phyloP scores from a whole-genome alignment of 1,140 invertebrate species.

The Listronotus bonariensis region DNA sequence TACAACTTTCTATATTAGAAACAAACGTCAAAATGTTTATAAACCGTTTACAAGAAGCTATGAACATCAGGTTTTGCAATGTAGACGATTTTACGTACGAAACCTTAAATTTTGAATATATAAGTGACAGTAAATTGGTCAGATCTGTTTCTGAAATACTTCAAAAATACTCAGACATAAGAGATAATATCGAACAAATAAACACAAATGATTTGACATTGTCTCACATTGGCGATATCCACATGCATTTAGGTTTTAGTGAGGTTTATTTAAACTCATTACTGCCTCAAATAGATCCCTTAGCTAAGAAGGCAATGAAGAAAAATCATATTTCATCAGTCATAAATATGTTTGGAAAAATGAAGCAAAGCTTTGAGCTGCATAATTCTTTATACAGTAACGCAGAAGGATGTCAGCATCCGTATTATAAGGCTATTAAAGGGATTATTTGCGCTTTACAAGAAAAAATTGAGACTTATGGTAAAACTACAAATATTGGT shows the following conservation, averaged over 20 bases:
- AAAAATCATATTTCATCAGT: slow-evolving; percentile 69
- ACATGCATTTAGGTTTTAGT: slow-evolving; percentile 45
- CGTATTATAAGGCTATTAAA: slow-evolving; percentile 52
- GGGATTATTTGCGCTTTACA: slow-evolving; percentile 49
- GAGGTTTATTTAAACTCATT: slow-evolving; percentile 50
- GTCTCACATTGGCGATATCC: slow-evolving; percentile 36
- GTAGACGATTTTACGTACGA: background rate
- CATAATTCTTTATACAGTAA: slow-evolving; percentile 48
- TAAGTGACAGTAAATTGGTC: background rate
- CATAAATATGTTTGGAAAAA: slow-evolving; percentile 42
- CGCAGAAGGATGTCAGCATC: slow-evolving; percentile 43
- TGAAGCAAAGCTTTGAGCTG: slow-evolving; percentile 44
- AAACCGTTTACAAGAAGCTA: slow-evolving; percentile 3
- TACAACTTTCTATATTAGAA: slow-evolving; percentile 7
- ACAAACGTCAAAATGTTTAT: slow-evolving; percentile 4
- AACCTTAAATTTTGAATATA: background rate
- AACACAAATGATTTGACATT: background rate
- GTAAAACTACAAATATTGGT: slow-evolving; percentile 59
- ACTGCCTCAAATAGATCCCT: slow-evolving; percentile 70
- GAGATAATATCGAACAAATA: background rate
- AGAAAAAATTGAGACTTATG: slow-evolving; percentile 51
- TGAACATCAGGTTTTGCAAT: background rate
- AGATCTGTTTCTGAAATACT: background rate
- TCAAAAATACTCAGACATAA: slow-evolving; percentile 16
- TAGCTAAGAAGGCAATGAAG: slow-evolving; percentile 72